Evolutionary conservation across 2,888 invertebrate species (phyloP), one percentile per base, ranked within the genome.

Genomic region (Hymenopus coronatus): DNA sequence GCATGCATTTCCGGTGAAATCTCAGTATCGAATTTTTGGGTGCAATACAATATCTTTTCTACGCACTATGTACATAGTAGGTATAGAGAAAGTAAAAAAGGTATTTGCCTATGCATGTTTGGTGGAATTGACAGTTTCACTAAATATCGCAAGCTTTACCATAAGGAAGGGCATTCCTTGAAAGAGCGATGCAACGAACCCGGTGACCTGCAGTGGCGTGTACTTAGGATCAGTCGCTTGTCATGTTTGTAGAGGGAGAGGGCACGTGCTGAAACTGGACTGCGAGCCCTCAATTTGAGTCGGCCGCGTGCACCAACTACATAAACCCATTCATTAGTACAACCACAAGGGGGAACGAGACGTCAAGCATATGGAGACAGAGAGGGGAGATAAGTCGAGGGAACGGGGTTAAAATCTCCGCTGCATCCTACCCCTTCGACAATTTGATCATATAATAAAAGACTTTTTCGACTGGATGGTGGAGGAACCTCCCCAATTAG

Each of bases 361-460:
- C 54, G 54, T 70, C 54, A 70, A 70, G 54, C 54, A 70, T 70
- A 70, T 70, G 27, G 46, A 28, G 25, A 33, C 14, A 28, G 40
- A 25, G 54, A n/a, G 86, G 86, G 20, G 7, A 54, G 28, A 15
- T 54, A 70, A 70, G 30, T 14, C 70, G 40, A 84, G 20, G 54
- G 54, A 70, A 70, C 54, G 54, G 54, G 54, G 54, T 70, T 70
- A 70, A 70, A 70, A 70, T 70, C 54, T 83, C 83, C 28, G 27
- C n/a, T 82, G n/a, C 40, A 14, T 54, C 82, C 82, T 0, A 25
- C 30, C 81, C 82, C 82, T 28, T 81, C 82, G 40, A 88, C 88
- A 89, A 89, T 86, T 89, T 89, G 89, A 89, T 89, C 89, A 89
- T 86, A 83, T 89, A 89, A 89, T 89, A 89, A 89, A 87, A 89